phyloP scores from a whole-genome alignment of 2,113 vertebrate species.

The Excalfactoria chinensis region DNA sequence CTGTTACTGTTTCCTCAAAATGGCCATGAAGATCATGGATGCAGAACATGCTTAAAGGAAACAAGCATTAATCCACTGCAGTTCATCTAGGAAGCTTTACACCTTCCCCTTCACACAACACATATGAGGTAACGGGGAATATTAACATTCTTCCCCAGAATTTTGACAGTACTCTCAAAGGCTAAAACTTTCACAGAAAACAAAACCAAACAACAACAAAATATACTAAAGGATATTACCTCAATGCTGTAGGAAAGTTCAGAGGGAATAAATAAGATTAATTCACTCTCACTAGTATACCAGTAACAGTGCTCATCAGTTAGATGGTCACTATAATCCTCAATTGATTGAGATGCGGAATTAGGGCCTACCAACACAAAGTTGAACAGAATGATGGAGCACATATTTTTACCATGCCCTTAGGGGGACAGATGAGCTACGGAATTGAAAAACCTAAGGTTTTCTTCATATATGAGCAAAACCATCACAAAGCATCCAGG shows the following conservation, averaged over 20 bases:
- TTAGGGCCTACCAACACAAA: neutral
- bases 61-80: neutral
- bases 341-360: neutral
- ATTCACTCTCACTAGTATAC: neutral
- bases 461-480: neutral
- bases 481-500: neutral
- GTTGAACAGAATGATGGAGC: neutral
- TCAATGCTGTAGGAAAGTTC: neutral
- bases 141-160: neutral
- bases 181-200: neutral
- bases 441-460: neutral
- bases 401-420: neutral
- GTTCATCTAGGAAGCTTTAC: neutral
- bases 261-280: neutral
- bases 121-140: accelerated
- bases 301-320: neutral
- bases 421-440: neutral
- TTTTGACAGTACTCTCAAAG: neutral
- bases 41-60: neutral
- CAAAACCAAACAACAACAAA: no score
- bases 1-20: neutral
- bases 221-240: neutral
- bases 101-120: neutral
- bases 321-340: neutral
- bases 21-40: neutral